Evolutionary conservation across 1,140 invertebrate species (phyloP), one percentile per base, ranked within the genome.

Genomic region (Cataglyphis hispanica): DNA sequence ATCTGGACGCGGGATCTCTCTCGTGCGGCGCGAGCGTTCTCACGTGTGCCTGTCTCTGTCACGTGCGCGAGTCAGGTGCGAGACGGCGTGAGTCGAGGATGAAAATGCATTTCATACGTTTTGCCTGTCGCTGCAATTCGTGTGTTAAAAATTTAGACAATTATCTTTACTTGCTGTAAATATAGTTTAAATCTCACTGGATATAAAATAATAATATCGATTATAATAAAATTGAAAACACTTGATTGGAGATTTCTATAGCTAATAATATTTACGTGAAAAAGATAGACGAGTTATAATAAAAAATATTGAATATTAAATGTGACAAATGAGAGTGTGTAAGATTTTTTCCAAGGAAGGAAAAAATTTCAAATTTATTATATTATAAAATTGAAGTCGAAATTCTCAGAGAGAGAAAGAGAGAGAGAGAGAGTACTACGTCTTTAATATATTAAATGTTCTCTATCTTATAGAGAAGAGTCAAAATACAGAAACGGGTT

Each of bases 361-460:
- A 16, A 60, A 19, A 19, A n/a, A 63, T 34, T 63, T 2, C 1
- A n/a, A 43, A 43, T 61, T 40, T 16, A 75, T 75, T 11, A 25
- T 11, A 25, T 43, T 13, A 50, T 16, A 43, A 77, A 77, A 25
- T 74, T 58, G 19, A n/a, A 8, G 10, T 27, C 16, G 7, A 58
- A 37, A 60, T n/a, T 77, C 58, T 31, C 31, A 31, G 31, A 31
- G 31, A 31, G 31, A 31, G 31, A 31, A 2, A 31, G 31, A 31
- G 31, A 31, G 31, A 31, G 31, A 31, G 31, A 31, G 31, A 31
- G 31, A 31, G 31, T 31, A 31, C 31, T 3, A 31, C 3, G 16
- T n/a, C 19, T 46, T 77, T 22, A 77, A 77, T 77, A 50, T 50
- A 64, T 64, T 64, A 64, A 31, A 40, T 22, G 25, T n/a, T 25